Base-by-base conservation (phyloP, 2,888 invertebrate genomes). In the Cecidostiba fungosa region DNA sequence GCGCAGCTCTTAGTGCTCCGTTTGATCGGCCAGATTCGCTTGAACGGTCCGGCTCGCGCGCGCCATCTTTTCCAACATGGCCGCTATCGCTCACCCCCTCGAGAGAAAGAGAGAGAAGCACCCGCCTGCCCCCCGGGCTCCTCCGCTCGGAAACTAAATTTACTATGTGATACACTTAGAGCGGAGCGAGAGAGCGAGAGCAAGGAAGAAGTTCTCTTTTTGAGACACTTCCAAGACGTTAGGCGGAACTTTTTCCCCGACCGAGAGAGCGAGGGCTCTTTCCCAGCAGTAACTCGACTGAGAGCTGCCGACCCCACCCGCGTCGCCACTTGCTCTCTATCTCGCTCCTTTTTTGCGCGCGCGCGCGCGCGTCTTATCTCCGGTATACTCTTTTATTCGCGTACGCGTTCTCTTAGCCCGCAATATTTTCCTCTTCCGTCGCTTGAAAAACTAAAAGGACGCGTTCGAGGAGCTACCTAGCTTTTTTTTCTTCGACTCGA, bases 11-110 rank as follows among this genome's bases (percentile, higher is more conserved):
- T 93, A 92, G 92, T 91, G 91, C 91, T 90, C 91, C 92, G 93
- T 93, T 93, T 93, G 93, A 93, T 93, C 93, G 92, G 91, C 90
- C 92, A 93, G 93, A 93, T 93, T 92, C 93, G 92, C 92, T 92
- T 91, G 91, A 93, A 92, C 92, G 92, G 91, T 89, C 90, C 90
- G 88, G 87, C 88, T 88, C 89, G 88, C 87, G 47, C 29, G 84
- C 89, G 89, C 89, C 89, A 89, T 89, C 89, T 89, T 90, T 78
- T 83, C 76, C 85, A 88, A 87, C 84, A 88, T 89, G 89, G 89
- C 89, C 87, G 89, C 88, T n/a, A n/a, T 86, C 74, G 26, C 72
- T 73, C 59, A 59, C 50, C 32, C 73, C n/a, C 62, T 83, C 59
- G 47, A 29, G 70, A 70, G 77, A 70, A 77, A 78, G 83, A 19